These are phyloP conservation scores for Felis catus DNA, from an alignment of 2,113 vertebrate species.

Conservation along the genomic window F.catus_Fca126_mat1.0 CM031419.1:133329001-133329500, in stretches of 20 bases:
- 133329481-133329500: too few species aligned
- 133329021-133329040: background rate
- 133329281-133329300: conserved; percentile 21
- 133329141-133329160: background rate
- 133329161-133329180: background rate
- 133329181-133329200: background rate
- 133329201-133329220: background rate
- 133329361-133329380: too few species aligned
- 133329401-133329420: too few species aligned
- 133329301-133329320: conserved; percentile 51
- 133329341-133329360: too few species aligned
- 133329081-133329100: background rate
- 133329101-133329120: background rate
- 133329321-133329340: too few species aligned
- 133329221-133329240: background rate
- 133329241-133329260: background rate
- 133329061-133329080: background rate
- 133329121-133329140: background rate
- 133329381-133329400: too few species aligned
- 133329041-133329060: background rate
- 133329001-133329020: background rate
- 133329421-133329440: too few species aligned
- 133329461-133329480: too few species aligned
- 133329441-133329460: too few species aligned
- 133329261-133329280: conserved; percentile 50